Base-by-base conservation (phyloP, 2,113 vertebrate genomes). In the Pseudorasbora parva region DNA sequence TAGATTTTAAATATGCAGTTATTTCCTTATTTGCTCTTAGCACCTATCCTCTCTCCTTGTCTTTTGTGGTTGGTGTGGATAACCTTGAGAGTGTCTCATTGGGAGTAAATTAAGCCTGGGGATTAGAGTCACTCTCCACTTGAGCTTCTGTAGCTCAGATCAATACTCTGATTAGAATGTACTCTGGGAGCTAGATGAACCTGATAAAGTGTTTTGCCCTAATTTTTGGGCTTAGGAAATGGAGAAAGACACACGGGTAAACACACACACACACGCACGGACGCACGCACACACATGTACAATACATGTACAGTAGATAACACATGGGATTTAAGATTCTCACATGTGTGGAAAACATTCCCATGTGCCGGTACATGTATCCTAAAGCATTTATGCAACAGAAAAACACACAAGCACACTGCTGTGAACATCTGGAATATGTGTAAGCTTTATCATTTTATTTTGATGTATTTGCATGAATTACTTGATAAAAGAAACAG, bases 151-250 rank as follows among this genome's bases (percentile, higher is more conserved):
- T 86, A 68, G 30, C 84, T 84, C 84, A 88, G 93, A 94, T 94
- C 94, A 91, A 94, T 94, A 92, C 88, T 87, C 88, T 89, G 91
- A 92, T 93, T 92, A 92, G 89, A 91, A 89, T 76, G 78, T 81
- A 91, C 71, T 87, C 47, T 80, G 73, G 41, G 62, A 83, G 88
- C 88, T 88, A 92, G 92, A 93, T 93, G 92, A 92, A 91, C 91
- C 90, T 83, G 73, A 64, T 89, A 88, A 93, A 45, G 86, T 92
- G 88, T 84, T 66, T 41, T 84, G 62, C 74, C 81, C 23, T 92
- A 91, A 93, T 92, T 90, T 89, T 92, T 87, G 88, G 86, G 88
- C 82, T 93, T 88, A 87, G 80, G 47, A 76, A 79, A 49, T 41
- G 82, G 79, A 41, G 54, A 62, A 57, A 78, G 57, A n/a, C 33